A percentile compares a stretch with the other conserved stretches of the same genome.
Evolutionary conservation across 1,140 invertebrate species (phyloP).

Genomic region (Diorhabda elongata): DNA sequence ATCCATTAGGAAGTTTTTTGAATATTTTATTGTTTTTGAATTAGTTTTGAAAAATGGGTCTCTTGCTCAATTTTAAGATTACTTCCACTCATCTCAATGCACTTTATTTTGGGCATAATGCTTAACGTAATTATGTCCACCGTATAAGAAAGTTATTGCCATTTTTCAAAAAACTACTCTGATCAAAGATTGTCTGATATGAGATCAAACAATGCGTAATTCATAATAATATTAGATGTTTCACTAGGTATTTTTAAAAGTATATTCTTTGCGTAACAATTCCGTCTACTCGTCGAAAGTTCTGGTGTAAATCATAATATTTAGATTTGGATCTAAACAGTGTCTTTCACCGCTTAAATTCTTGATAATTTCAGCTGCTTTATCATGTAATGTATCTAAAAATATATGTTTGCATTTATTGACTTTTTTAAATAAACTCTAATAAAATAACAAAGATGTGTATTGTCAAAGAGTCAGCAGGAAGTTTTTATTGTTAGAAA

Average conservation of each 20-base stretch:
- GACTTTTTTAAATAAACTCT: not conserved
- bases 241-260: not conserved
- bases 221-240: no score
- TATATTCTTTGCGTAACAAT: slow-evolving; percentile 5
- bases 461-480: not conserved
- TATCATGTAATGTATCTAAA: slow-evolving; percentile 17
- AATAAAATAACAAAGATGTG: not conserved
- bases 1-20: no score
- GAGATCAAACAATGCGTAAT: no score
- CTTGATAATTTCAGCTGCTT: slow-evolving; percentile 29
- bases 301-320: slow-evolving; percentile 30
- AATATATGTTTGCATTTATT: slow-evolving; percentile 1
- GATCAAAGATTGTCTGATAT: no score
- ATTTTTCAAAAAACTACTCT: no score
- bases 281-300: slow-evolving; percentile 21
- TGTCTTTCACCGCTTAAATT: slow-evolving; percentile 27
- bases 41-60: no score
- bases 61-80: no score
- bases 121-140: no score
- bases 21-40: no score
- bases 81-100: no score
- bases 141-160: no score
- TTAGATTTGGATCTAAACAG: slow-evolving; percentile 26
- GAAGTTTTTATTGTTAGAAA: not conserved
- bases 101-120: no score